phyloP scores from a whole-genome alignment of 37 sponge, comb jelly and placozoan species.

The Bolinopsis microptera region DNA sequence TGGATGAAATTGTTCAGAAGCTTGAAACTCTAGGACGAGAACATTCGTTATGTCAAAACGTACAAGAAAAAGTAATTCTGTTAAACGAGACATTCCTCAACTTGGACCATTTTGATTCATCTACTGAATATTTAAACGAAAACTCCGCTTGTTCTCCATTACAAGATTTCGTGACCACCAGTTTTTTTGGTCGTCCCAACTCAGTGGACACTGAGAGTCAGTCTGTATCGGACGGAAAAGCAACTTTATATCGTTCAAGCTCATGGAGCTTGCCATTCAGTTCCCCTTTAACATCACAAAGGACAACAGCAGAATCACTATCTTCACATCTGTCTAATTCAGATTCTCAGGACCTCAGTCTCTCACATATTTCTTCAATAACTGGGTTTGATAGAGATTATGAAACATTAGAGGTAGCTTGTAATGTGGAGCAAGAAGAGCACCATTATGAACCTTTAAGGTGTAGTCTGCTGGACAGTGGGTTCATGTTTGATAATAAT shows the following conservation, averaged over 20 bases:
- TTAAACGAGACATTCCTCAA: not conserved
- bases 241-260: not conserved
- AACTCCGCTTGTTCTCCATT: too few species aligned
- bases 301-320: not conserved
- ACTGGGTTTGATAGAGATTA: not conserved
- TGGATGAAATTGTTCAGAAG: not conserved
- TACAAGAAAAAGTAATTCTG: not conserved
- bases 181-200: too few species aligned
- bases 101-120: not conserved
- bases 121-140: too few species aligned
- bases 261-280: not conserved
- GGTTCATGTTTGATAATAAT: not conserved
- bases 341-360: not conserved
- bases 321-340: not conserved
- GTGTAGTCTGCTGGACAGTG: not conserved
- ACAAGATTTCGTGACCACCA: too few species aligned
- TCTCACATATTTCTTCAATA: conserved; percentile 3
- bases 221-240: not conserved
- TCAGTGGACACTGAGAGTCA: not conserved
- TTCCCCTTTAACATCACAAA: not conserved
- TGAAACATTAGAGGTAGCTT: not conserved
- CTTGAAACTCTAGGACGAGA: not conserved
- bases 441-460: not conserved
- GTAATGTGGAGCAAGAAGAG: not conserved
- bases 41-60: not conserved